phyloP scores from a whole-genome alignment of 2,888 invertebrate species.

The Athrips mouffetella region DNA sequence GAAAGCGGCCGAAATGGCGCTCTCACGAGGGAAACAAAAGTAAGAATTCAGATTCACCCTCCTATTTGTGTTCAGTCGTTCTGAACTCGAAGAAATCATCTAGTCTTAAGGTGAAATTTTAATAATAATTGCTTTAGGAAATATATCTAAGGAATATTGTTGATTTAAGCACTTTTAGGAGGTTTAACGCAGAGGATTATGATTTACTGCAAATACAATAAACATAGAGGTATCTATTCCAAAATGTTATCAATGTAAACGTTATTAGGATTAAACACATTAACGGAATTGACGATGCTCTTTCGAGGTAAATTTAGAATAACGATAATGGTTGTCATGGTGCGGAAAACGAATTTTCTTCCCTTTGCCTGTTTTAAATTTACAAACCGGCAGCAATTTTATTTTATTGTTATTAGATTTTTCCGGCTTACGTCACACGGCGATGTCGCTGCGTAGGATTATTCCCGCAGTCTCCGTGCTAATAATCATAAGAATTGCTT shows the following conservation, averaged over 20 bases:
- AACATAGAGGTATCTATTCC: background rate
- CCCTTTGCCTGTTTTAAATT: conserved; percentile 70
- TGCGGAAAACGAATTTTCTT: conserved; percentile 71
- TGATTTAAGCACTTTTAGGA: conserved; percentile 59
- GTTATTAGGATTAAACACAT: conserved; percentile 40
- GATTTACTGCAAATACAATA: conserved; percentile 26
- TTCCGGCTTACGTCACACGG: conserved; percentile 76
- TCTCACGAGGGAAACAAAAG: conserved; percentile 69
- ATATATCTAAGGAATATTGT: conserved; percentile 68
- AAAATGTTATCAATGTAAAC: conserved; percentile 1
- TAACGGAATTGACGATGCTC: conserved; percentile 49
- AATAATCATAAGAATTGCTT: conserved; percentile 78
- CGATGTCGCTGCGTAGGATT: conserved; percentile 70
- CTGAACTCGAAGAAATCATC: conserved; percentile 44
- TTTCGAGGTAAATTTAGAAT: conserved; percentile 68
- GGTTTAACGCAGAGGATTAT: conserved; percentile 30
- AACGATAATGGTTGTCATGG: conserved; percentile 72
- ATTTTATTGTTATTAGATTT: conserved; percentile 79
- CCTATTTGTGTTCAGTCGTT: conserved; percentile 54
- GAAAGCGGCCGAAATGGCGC: conserved; percentile 61
- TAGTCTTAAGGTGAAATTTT: conserved; percentile 69
- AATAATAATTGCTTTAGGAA: conserved; percentile 68
- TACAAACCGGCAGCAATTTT: conserved; percentile 76
- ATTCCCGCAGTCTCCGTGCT: conserved; percentile 73
- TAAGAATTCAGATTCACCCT: conserved; percentile 57